Evolutionary conservation across 2,888 invertebrate genomes (phyloP).

Genomic region (Synergus gifuensis): DNA sequence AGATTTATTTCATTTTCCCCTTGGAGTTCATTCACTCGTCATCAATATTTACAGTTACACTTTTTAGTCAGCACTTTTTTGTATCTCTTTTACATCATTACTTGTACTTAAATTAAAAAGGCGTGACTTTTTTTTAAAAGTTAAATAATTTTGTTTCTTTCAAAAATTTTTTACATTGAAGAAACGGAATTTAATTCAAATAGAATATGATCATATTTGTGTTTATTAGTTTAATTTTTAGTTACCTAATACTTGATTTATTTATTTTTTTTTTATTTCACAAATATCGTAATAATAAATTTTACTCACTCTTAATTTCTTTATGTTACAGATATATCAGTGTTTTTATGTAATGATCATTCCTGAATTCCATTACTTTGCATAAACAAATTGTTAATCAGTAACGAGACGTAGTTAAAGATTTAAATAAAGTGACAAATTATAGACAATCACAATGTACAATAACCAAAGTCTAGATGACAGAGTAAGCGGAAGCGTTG

Average conservation of each 20-base stretch:
- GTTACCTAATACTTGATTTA: not conserved
- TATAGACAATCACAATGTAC: conserved; percentile 51
- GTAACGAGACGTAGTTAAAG: not conserved
- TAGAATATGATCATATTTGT: not conserved
- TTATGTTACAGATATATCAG: not conserved
- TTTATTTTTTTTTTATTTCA: no score
- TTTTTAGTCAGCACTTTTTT: conserved; percentile 11
- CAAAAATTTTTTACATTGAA: not conserved
- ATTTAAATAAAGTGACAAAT: not conserved
- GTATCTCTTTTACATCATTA: not conserved
- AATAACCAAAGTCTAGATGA: conserved; percentile 52
- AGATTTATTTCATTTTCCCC: not conserved
- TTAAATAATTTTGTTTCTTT: no score
- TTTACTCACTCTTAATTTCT: not conserved
- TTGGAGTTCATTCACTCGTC: not conserved
- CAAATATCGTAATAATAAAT: not conserved
- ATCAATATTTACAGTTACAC: conserved; percentile 8
- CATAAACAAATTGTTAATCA: not conserved
- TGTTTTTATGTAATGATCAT: not conserved
- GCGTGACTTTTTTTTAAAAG: not conserved
- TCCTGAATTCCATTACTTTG: not conserved
- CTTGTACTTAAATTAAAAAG: not conserved
- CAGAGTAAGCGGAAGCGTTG: conserved; percentile 51
- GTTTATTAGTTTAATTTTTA: not conserved
- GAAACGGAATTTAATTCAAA: not conserved